Conservation (phyloP, 2,797 vertebrate species). For the Pteropus rufus region DNA sequence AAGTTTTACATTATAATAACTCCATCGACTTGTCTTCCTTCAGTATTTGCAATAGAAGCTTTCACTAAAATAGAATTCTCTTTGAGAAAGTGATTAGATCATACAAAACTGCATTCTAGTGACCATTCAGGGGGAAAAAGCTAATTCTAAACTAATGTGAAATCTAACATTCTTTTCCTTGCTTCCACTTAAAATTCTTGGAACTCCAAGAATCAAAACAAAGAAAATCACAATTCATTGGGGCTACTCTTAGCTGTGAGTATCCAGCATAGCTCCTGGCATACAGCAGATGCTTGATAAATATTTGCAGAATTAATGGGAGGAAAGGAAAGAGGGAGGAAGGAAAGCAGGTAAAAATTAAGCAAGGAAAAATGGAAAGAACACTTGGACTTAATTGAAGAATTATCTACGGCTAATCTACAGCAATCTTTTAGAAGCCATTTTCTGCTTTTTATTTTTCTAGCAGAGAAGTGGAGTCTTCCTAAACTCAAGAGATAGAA, state of each 20-base stretch:
- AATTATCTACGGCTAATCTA: background rate
- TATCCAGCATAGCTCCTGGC: background rate
- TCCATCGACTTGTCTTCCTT: background rate
- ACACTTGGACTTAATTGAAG: background rate
- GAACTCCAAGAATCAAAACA: background rate
- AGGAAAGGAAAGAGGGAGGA: background rate
- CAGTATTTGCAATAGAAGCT: background rate
- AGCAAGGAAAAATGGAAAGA: background rate
- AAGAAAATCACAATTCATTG: background rate
- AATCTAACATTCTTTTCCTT: constrained; percentile 15
- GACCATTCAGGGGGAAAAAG: background rate
- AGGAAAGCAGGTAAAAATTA: background rate
- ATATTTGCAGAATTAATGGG: background rate
- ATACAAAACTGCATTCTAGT: background rate
- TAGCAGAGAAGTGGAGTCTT: background rate
- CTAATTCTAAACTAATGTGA: background rate
- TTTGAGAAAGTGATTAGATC: background rate
- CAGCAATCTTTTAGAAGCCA: background rate
- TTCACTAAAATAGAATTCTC: background rate
- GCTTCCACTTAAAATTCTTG: background rate
- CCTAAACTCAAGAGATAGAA: background rate
- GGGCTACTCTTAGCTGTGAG: background rate
- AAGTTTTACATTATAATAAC: background rate
- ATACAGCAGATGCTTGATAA: background rate
- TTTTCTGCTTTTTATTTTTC: background rate